Evolutionary conservation across 2,797 vertebrate species (phyloP), one percentile per base, ranked within the genome.

Genomic region (Sebastolobus alascanus): DNA sequence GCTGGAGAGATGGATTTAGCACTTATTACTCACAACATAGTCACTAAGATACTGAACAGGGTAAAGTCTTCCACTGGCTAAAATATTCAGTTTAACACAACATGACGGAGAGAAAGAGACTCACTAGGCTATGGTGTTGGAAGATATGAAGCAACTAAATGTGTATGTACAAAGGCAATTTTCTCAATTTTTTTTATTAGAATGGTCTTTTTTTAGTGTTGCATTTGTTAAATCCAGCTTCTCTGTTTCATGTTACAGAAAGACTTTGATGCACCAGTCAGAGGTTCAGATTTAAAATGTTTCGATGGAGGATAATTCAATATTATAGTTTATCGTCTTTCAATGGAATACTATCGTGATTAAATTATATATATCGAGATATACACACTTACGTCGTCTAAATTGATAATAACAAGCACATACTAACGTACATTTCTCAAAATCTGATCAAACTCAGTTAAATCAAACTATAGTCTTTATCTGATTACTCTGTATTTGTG

Each of bases 1-100:
- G 68, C n/a, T 31, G 65, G 29, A 86, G 40, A 67, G 73, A 82
- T 81, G 64, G 75, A 88, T 77, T 88, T 79, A 68, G 37, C 16
- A 9, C 22, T 81, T 74, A 77, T 66, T 68, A 78, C 37, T 60
- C 38, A 35, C 6, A 79, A 27, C 25, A 67, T 18, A 40, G 70
- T 75, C 63, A 60, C 40, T 33, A 59, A 67, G 71, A 85, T 67
- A n/a, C 31, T 54, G 37, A 29, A 10, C 35, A 38, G 64, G 29
- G 75, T 65, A 35, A 88, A 73, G 63, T 61, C n/a, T 55, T 14
- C 68, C 11, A n/a, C 60, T 33, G 65, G 59, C 29, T 65, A 20
- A 4, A 61, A 56, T 38, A 12, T 54, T 54, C 20, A 54, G 14
- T 16, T 10, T 8, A 29, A 63, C 33, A 52, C 46, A 65, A 68